Percentiles rank a stretch among this genome's conserved stretches.
Evolutionary conservation across 37 sponge, comb jelly and placozoan genomes (phyloP).

Genomic region (Trichoplax adhaerens): DNA sequence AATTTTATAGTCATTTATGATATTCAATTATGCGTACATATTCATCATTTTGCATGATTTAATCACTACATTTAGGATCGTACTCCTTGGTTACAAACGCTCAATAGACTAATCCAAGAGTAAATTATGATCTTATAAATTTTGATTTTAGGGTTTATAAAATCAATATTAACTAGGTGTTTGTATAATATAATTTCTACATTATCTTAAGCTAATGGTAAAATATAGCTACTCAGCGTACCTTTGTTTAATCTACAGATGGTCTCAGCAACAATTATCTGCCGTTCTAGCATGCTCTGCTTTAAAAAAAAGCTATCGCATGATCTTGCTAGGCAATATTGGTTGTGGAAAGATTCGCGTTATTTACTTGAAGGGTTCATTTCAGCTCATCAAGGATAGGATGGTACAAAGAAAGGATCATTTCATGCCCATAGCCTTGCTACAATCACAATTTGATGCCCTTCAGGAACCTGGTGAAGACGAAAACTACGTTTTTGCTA

Average conservation of each 20-base stretch:
- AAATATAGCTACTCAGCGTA: too few species aligned
- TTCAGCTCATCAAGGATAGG: constrained; percentile 15
- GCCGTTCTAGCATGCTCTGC: constrained; percentile 63
- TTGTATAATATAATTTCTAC: too few species aligned
- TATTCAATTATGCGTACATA: too few species aligned
- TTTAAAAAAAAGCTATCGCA: constrained; percentile 34
- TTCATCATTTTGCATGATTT: too few species aligned
- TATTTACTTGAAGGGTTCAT: constrained; percentile 27
- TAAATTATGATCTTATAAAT: not conserved
- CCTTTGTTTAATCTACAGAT: not conserved
- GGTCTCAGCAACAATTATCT: not conserved
- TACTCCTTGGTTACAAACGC: constrained; percentile 31
- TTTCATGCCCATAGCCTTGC: constrained; percentile 46
- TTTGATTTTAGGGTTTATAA: not conserved
- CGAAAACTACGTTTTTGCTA: constrained; percentile 9
- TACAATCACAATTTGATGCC: constrained; percentile 37
- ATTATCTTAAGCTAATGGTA: too few species aligned
- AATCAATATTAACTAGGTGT: too few species aligned
- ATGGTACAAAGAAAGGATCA: constrained; percentile 29
- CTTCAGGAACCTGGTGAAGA: constrained; percentile 29
- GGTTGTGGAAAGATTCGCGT: not conserved
- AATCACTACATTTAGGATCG: constrained; percentile 20
- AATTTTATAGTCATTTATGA: too few species aligned
- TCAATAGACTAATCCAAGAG: constrained; percentile 7
- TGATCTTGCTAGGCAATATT: constrained; percentile 10